Evolutionary conservation across 2,888 invertebrate genomes (phyloP), one percentile per base, ranked within the genome.

Genomic region (Dicranocentrus wangi): DNA sequence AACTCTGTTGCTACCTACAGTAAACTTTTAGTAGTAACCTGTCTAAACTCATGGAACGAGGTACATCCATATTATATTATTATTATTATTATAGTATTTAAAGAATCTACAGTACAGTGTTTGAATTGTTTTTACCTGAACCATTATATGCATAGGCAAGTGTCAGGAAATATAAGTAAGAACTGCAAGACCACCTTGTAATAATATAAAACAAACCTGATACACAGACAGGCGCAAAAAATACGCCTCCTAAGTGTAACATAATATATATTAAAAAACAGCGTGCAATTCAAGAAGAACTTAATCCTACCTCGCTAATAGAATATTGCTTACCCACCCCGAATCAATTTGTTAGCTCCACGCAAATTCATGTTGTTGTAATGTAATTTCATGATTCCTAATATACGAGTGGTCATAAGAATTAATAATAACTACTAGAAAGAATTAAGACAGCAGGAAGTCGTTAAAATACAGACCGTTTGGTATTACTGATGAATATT

Each of bases 261-360:
- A 15, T 39, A 51, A 43, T 25, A 42, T 53, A 42, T 70, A 13
- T 28, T 60, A 79, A 72, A 79, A 79, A 71, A 79, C 71, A 66
- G 71, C 72, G 79, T 79, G 71, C 79, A 65, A 70, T 72, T 27
- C 58, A 79, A 79, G 66, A 70, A 78, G 75, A 68, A 72, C 55
- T n/a, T 73, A 65, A 19, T 27, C 3, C 39, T 23, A 28, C 51
- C 28, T 23, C 23, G 13, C 10, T 61, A 61, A 21, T 5, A 63
- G 13, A 39, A 63, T 32, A 32, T 25, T 47, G 10, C 15, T n/a
- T 43, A 47, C 21, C 32, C 32, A 32, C 10, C 10, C 32, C 32
- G 5, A 10, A 7, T 47, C 47, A 39, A 39, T 39, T 47, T 32
- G 32, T 65, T 53, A 73, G 51, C 51, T 66, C 15, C 15, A 28